Conservation (phyloP, 2,797 vertebrate genomes). For the Bradypodion pumilum region DNA sequence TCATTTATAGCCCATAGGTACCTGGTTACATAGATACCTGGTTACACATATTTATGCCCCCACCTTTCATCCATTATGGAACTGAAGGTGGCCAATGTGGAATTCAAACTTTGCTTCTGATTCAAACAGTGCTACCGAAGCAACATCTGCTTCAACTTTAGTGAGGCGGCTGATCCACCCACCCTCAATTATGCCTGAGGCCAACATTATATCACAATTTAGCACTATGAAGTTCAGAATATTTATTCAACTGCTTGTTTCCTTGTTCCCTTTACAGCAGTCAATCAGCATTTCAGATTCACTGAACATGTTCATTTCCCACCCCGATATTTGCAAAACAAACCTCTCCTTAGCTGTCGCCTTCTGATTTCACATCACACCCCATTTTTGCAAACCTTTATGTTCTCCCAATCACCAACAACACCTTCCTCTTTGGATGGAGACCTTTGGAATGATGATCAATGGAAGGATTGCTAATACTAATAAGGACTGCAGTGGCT, state of each 20-base stretch:
- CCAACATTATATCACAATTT: too few relatives aligned
- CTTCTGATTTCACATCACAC: too few relatives aligned
- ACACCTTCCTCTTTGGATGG: background rate
- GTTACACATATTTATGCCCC: background rate
- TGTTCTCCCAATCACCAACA: too few relatives aligned
- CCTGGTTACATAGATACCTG: too few relatives aligned
- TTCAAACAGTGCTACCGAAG: background rate
- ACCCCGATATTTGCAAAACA: background rate
- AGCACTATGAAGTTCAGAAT: background rate
- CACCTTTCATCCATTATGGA: background rate
- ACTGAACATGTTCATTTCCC: background rate
- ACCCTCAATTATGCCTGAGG: background rate
- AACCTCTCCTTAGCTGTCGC: too few relatives aligned
- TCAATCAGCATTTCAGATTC: background rate
- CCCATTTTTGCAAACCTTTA: background rate
- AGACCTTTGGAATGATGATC: background rate
- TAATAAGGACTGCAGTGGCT: too few relatives aligned
- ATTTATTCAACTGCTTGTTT: background rate
- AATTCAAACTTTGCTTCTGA: background rate
- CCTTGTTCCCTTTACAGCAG: background rate
- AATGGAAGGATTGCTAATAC: background rate
- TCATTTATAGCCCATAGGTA: too few relatives aligned
- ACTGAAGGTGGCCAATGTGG: background rate
- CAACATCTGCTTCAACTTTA: background rate
- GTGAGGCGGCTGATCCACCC: background rate